A percentile compares a stretch with the other conserved stretches of the same genome.
These are phyloP conservation scores for Toxotes jaculatrix DNA, from an alignment of 2,113 vertebrate genomes.

Conservation along the genomic window DNA sequence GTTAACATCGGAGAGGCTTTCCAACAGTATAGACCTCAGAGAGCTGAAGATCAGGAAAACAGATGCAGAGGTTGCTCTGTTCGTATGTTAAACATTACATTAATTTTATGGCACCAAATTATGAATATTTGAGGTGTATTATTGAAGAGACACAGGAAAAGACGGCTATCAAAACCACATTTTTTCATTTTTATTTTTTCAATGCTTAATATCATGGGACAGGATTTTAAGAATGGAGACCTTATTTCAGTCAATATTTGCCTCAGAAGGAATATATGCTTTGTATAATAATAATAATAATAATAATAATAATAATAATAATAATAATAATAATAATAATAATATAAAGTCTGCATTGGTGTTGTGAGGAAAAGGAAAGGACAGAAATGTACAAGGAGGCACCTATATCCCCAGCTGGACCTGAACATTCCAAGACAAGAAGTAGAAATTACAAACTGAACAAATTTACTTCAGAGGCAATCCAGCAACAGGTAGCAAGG, in stretches of 20 bases:
- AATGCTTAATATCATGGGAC: slow-evolving; percentile 94
- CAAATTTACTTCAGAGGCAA: slow-evolving; percentile 91
- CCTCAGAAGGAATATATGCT: slow-evolving; percentile 88
- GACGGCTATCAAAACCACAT: slow-evolving; percentile 86
- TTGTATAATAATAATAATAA: slow-evolving; percentile 78
- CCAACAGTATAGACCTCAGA: too few relatives aligned
- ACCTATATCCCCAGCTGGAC: slow-evolving; percentile 90
- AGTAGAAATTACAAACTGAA: slow-evolving; percentile 89
- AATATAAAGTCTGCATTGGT: slow-evolving; percentile 89
- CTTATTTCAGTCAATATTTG: slow-evolving; percentile 89
- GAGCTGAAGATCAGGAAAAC: too few relatives aligned
- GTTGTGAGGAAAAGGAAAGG: slow-evolving; percentile 89
- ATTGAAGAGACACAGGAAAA: slow-evolving; percentile 54
- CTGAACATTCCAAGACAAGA: slow-evolving; percentile 90
- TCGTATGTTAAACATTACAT: neutral
- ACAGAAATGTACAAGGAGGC: slow-evolving; percentile 94
- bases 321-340: slow-evolving; percentile 72
- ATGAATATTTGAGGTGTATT: neutral
- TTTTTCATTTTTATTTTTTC: slow-evolving; percentile 90
- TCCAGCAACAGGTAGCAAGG: slow-evolving; percentile 90
- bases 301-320: slow-evolving; percentile 77
- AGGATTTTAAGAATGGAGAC: slow-evolving; percentile 92
- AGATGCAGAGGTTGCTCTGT: too few relatives aligned
- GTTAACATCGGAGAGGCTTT: too few relatives aligned
- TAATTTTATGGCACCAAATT: slow-evolving; percentile 1